Evolutionary conservation across 2,797 vertebrate genomes (phyloP).

Genomic region (Girardinus metallicus): DNA sequence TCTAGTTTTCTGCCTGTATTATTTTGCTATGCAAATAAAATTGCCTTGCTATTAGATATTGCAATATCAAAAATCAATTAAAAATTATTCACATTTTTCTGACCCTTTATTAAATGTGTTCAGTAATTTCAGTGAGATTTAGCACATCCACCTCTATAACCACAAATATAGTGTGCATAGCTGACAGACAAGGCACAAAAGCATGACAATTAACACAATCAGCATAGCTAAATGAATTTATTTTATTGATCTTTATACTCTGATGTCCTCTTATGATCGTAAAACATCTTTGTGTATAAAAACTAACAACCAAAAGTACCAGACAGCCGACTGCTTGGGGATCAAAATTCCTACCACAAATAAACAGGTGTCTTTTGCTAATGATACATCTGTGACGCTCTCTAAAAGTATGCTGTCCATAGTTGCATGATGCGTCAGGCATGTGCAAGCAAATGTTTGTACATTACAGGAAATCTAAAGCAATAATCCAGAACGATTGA

Average conservation of each 20-base stretch:
- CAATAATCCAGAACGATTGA: not conserved
- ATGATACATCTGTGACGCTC: not conserved
- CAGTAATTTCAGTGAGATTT: not conserved
- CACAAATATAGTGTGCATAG: not conserved
- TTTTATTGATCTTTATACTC: not conserved
- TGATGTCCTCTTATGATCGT: not conserved
- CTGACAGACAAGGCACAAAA: not conserved
- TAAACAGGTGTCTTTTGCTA: not conserved
- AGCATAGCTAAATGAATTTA: not conserved
- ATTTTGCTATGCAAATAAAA: not conserved
- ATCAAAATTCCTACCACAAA: not conserved
- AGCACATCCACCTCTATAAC: not conserved
- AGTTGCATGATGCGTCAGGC: not conserved
- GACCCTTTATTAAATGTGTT: not conserved
- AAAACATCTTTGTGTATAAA: not conserved
- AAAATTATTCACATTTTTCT: not conserved
- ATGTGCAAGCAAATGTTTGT: not conserved
- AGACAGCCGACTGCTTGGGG: not conserved
- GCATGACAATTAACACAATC: not conserved
- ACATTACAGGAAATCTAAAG: not conserved
- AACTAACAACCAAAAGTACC: not conserved
- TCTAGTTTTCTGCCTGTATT: too few species aligned
- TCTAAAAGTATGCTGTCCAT: not conserved
- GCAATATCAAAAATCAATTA: not conserved
- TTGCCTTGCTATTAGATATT: not conserved